These are phyloP conservation scores for Synergus laeviventris DNA, from an alignment of 2,888 invertebrate genomes.

Conservation along the genomic window DNA sequence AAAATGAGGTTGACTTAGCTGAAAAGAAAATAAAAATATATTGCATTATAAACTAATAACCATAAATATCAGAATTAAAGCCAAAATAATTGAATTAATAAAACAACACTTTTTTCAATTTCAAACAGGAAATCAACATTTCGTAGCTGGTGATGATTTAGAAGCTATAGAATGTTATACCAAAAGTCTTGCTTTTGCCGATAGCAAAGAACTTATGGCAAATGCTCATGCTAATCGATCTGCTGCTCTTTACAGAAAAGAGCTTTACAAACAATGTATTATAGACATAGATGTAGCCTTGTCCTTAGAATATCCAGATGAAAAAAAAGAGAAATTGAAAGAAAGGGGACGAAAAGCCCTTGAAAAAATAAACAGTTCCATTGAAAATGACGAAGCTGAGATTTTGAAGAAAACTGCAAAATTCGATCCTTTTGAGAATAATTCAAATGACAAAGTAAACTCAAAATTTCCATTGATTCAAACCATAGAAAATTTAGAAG, in stretches of 20 bases:
- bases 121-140: conserved; percentile 69
- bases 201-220: conserved; percentile 66
- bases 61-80: not conserved
- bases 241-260: conserved; percentile 71
- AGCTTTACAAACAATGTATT: conserved; percentile 70
- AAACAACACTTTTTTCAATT: conserved; percentile 36
- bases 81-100: conserved; percentile 3
- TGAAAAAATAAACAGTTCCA: conserved; percentile 50
- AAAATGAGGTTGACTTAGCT: not conserved
- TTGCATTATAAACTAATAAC: not conserved
- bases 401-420: conserved; percentile 42
- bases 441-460: conserved; percentile 27
- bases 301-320: conserved; percentile 67
- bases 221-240: conserved; percentile 74
- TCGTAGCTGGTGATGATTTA: conserved; percentile 70
- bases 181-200: conserved; percentile 70
- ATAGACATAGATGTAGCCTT: conserved; percentile 71
- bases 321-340: conserved; percentile 68
- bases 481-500: conserved; percentile 26
- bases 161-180: conserved; percentile 73
- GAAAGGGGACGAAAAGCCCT: conserved; percentile 69
- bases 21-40: not conserved
- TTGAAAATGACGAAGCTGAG: conserved; percentile 39
- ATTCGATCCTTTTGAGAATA: conserved; percentile 38
- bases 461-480: conserved; percentile 28